These are phyloP conservation scores for Lepidocyrtoides sp. DNA, from an alignment of 2,888 invertebrate genomes.

Conservation along the genomic window DNA sequence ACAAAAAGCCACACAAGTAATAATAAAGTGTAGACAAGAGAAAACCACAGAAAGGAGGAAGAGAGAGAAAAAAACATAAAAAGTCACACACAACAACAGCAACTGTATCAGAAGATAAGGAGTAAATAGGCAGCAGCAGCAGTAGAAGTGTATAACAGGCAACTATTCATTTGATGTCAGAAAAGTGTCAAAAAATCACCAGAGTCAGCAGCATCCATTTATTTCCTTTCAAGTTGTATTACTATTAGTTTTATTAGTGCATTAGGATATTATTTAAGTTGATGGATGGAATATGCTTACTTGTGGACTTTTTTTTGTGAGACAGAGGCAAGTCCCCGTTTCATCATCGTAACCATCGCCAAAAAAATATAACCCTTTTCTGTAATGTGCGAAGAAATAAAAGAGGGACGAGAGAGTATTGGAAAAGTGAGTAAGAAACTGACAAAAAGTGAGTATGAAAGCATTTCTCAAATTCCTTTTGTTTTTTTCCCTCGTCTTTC, in stretches of 20 bases:
- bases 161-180: conserved; percentile 66
- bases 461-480: conserved; percentile 23
- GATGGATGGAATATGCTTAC: conserved; percentile 47
- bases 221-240: background rate
- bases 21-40: conserved; percentile 25
- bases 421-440: background rate
- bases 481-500: background rate
- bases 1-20: conserved; percentile 44
- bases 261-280: conserved; percentile 27
- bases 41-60: conserved; percentile 6
- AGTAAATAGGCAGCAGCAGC: background rate
- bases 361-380: background rate
- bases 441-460: conserved; percentile 23
- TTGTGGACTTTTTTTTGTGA: background rate
- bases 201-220: conserved; percentile 50
- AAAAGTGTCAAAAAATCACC: conserved; percentile 68
- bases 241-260: background rate
- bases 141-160: background rate
- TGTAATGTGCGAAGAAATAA: background rate
- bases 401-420: background rate
- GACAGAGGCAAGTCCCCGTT: background rate
- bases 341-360: background rate
- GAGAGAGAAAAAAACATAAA: too few species aligned
- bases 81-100: conserved; percentile 19
- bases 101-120: too few species aligned